Conservation (phyloP, 2,888 invertebrate species). For the Lasioglossum lativentre region DNA sequence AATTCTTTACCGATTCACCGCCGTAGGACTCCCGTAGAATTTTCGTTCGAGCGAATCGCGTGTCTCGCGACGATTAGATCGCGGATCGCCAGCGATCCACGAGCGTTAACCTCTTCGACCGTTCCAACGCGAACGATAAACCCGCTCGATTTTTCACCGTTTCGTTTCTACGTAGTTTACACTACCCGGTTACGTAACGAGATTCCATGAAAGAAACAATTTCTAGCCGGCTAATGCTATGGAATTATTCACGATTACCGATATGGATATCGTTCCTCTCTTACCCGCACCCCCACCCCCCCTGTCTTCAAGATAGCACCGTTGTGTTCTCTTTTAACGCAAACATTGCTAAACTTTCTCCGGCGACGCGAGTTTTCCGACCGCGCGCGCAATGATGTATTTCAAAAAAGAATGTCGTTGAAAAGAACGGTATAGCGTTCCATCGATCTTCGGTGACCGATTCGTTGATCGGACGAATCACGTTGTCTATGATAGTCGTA, state of each 20-base stretch:
- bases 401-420: neutral
- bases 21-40: neutral
- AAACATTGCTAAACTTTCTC: constrained; percentile 16
- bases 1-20: neutral
- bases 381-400: neutral
- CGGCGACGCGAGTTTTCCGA: neutral
- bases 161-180: constrained; percentile 19
- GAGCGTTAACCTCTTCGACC: neutral
- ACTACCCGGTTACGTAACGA: constrained; percentile 37
- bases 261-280: constrained; percentile 16
- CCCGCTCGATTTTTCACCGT: constrained; percentile 1
- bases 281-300: neutral
- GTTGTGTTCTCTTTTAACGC: neutral
- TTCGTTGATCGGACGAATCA: neutral
- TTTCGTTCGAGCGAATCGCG: constrained; percentile 31
- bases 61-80: constrained; percentile 29
- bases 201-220: constrained; percentile 33
- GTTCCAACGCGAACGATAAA: constrained; percentile 14
- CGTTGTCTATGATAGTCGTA: neutral
- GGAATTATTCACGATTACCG: constrained; percentile 43
- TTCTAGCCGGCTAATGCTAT: constrained; percentile 30
- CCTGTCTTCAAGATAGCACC: neutral
- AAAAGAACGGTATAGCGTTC: neutral
- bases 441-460: neutral
- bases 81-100: neutral